Percentiles rank a stretch among this genome's conserved stretches.
These are phyloP conservation scores for Luperina testacea DNA, from an alignment of 2,888 invertebrate genomes.

Conservation along the genomic window DNA sequence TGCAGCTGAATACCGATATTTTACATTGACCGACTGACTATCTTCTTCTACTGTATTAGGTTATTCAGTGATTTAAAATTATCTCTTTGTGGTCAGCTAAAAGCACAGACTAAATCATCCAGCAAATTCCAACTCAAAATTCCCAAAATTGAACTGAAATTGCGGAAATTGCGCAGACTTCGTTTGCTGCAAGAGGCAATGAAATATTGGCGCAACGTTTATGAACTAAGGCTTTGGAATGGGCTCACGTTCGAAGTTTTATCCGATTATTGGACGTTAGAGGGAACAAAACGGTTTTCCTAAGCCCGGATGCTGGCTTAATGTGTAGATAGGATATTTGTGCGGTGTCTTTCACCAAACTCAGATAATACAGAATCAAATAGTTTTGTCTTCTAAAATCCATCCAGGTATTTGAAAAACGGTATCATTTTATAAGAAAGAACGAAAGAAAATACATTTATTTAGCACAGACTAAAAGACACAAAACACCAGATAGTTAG, in stretches of 20 bases:
- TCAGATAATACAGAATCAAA: no score
- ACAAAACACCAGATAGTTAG: no score
- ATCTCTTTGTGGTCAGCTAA: neutral
- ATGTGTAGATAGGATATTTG: neutral
- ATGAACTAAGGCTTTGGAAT: slow-evolving; percentile 17
- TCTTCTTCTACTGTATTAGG: no score
- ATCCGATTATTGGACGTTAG: slow-evolving; percentile 46
- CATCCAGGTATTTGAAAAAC: no score
- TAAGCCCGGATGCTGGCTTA: slow-evolving; percentile 8
- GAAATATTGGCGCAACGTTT: slow-evolving; percentile 38
- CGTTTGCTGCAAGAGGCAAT: slow-evolving; percentile 3
- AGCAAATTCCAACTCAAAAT: slow-evolving; percentile 2
- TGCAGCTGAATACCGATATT: neutral
- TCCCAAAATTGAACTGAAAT: slow-evolving; percentile 12
- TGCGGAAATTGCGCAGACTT: slow-evolving; percentile 47
- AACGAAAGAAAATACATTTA: no score
- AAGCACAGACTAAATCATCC: neutral
- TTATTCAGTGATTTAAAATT: neutral
- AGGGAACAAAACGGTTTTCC: slow-evolving; percentile 18
- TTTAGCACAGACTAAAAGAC: no score
- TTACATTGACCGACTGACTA: neutral
- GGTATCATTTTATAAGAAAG: no score
- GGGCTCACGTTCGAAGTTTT: slow-evolving; percentile 21
- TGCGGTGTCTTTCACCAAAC: no score
- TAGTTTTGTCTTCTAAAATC: no score